phyloP scores from a whole-genome alignment of 2,797 vertebrate genomes.

The Sebastes trivittatus region DNA sequence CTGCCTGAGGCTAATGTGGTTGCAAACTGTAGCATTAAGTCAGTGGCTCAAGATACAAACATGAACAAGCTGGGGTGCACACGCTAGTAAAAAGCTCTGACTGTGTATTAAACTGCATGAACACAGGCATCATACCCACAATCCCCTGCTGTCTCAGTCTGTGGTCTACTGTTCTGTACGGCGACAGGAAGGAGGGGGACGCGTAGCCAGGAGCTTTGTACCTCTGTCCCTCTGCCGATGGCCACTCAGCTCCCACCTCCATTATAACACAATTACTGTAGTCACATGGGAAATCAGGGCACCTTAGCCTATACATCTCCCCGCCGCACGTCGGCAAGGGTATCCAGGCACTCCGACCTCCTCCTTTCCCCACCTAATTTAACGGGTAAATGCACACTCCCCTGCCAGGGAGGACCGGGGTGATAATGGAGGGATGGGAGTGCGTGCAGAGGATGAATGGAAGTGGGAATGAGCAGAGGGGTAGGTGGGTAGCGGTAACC shows the following conservation, averaged over 20 bases:
- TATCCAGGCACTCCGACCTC: conserved; percentile 42
- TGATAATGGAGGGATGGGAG: conserved; percentile 60
- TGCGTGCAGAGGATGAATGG: conserved; percentile 40
- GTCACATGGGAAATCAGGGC: conserved; percentile 73
- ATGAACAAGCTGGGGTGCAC: neutral
- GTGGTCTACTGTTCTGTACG: neutral
- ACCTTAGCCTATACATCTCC: conserved; percentile 68
- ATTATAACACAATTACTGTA: conserved; percentile 76
- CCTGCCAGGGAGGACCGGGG: conserved; percentile 51
- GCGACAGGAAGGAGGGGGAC: conserved; percentile 7
- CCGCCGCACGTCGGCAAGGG: conserved; percentile 48
- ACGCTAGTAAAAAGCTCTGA: neutral
- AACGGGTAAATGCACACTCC: conserved; percentile 74
- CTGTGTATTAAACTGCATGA: conserved; percentile 10
- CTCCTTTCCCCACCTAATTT: conserved; percentile 70
- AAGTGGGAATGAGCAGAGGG: conserved; percentile 27
- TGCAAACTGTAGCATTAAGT: conserved; percentile 22
- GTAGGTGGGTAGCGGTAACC: conserved; percentile 38
- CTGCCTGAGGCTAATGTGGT: conserved; percentile 6
- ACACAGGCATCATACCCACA: conserved; percentile 23
- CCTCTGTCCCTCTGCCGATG: conserved; percentile 48
- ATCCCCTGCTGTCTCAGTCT: conserved; percentile 16
- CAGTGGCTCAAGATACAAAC: neutral
- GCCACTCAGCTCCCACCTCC: conserved; percentile 59
- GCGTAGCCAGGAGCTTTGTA: conserved; percentile 25